These are phyloP conservation scores for Micrasema longulum DNA, from an alignment of 1,140 invertebrate genomes.

Conservation along the genomic window DNA sequence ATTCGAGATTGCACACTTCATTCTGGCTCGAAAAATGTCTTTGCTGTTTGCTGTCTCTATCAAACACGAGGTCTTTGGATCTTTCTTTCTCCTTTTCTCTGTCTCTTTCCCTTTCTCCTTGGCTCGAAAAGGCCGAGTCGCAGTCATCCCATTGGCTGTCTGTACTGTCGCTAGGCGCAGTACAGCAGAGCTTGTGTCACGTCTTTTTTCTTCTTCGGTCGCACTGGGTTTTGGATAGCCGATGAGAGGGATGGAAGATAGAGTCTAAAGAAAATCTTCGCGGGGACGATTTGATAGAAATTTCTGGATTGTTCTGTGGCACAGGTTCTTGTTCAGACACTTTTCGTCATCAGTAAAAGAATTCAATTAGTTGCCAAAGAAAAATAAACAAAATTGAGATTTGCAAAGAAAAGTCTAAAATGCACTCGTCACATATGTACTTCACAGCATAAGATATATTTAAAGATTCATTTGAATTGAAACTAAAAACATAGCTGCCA, in stretches of 20 bases:
- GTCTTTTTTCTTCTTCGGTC: conserved; percentile 18
- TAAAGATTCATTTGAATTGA: no score
- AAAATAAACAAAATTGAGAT: no score
- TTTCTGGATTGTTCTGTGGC: background rate
- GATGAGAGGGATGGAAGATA: background rate
- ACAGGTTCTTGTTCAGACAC: background rate
- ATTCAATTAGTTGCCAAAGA: conserved; percentile 16
- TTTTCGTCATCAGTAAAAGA: conserved; percentile 19
- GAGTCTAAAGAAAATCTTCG: conserved; percentile 26
- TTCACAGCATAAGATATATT: no score
- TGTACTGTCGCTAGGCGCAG: conserved; percentile 29
- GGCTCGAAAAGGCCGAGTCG: conserved; percentile 67
- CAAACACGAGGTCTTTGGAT: no score
- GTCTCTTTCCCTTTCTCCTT: conserved; percentile 51
- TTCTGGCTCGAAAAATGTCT: no score
- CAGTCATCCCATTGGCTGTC: conserved; percentile 50
- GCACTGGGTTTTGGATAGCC: background rate
- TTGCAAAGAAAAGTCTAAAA: no score
- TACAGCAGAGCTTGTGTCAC: conserved; percentile 45
- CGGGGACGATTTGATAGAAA: background rate
- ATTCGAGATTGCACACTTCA: background rate
- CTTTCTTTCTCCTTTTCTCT: no score
- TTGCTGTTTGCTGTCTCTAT: no score
- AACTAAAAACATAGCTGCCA: no score
- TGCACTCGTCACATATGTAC: no score